Evolutionary conservation across 2,797 vertebrate species (phyloP).

Genomic region (Delichon dasypus): DNA sequence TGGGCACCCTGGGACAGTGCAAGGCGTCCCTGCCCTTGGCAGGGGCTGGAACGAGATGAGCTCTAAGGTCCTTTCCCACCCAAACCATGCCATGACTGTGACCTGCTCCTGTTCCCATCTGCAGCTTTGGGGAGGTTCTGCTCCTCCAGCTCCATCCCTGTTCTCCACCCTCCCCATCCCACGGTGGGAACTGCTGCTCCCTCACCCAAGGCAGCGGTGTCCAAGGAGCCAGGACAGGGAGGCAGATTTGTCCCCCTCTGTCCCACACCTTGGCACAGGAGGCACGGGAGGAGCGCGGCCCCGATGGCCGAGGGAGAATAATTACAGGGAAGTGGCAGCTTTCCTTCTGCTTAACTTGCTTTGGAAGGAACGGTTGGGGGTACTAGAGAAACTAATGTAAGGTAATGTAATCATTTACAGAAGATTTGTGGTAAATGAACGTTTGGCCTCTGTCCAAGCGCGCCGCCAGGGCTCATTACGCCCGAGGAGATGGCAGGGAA

Average conservation of each 20-base stretch:
- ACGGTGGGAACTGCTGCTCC: rapidly evolving
- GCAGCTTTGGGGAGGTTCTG: rapidly evolving
- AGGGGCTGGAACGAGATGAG: background rate
- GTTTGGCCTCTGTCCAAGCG: slow-evolving; percentile 59
- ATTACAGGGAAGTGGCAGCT: slow-evolving; percentile 60
- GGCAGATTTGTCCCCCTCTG: background rate
- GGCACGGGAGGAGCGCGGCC: background rate
- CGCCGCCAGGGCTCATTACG: slow-evolving; percentile 67
- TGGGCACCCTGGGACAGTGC: rapidly evolving
- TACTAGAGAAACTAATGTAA: slow-evolving; percentile 51
- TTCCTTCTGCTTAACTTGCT: slow-evolving; percentile 57
- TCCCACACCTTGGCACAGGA: background rate
- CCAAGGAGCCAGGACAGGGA: rapidly evolving
- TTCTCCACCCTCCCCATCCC: background rate
- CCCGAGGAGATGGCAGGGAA: slow-evolving; percentile 57
- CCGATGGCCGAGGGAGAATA: background rate
- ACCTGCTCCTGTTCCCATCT: background rate
- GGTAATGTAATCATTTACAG: slow-evolving; percentile 73
- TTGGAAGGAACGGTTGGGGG: slow-evolving; percentile 61
- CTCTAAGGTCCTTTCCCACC: background rate
- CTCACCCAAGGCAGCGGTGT: background rate
- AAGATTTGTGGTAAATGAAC: slow-evolving; percentile 63
- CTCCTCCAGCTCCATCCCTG: background rate
- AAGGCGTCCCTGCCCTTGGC: background rate
- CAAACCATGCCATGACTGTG: background rate